Percentiles rank a stretch among this genome's conserved stretches.
Conservation (phyloP, 2,888 invertebrate genomes). For the Tromatobia lineatoria region DNA sequence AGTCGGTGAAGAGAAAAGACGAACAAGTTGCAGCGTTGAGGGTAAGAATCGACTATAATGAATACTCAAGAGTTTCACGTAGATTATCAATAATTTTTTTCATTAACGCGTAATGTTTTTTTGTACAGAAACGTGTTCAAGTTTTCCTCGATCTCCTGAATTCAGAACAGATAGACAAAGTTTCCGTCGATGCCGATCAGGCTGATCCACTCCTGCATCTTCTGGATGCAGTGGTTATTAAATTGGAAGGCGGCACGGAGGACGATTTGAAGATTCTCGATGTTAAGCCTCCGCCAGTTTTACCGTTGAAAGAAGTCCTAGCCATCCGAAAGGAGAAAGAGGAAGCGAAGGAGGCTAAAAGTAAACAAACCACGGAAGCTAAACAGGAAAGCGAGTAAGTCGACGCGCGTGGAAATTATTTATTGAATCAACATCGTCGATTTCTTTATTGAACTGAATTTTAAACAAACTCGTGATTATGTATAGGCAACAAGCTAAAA, state of each 20-base stretch:
- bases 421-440: background rate
- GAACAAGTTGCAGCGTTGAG: constrained; percentile 93
- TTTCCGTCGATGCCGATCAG: constrained; percentile 95
- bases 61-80: constrained; percentile 39
- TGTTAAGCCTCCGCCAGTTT: constrained; percentile 80
- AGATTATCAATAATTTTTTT: constrained; percentile 30
- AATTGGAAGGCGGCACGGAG: constrained; percentile 96
- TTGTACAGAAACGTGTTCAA: constrained; percentile 91
- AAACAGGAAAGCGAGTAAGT: constrained; percentile 76
- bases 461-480: background rate
- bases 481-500: constrained; percentile 67
- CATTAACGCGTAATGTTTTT: constrained; percentile 16
- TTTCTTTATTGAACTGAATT: background rate
- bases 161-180: constrained; percentile 90
- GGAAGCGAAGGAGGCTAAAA: constrained; percentile 56
- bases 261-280: constrained; percentile 96
- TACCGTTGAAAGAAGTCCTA: constrained; percentile 73
- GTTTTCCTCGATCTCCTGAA: constrained; percentile 95
- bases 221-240: constrained; percentile 98
- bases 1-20: constrained; percentile 95
- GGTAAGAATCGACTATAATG: constrained; percentile 86
- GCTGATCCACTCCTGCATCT: constrained; percentile 93
- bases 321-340: constrained; percentile 76
- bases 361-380: constrained; percentile 75
- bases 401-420: background rate